These are phyloP conservation scores for Drosophila pallidifrons DNA, from an alignment of 1,140 invertebrate genomes.

Conservation along the genomic window DNA sequence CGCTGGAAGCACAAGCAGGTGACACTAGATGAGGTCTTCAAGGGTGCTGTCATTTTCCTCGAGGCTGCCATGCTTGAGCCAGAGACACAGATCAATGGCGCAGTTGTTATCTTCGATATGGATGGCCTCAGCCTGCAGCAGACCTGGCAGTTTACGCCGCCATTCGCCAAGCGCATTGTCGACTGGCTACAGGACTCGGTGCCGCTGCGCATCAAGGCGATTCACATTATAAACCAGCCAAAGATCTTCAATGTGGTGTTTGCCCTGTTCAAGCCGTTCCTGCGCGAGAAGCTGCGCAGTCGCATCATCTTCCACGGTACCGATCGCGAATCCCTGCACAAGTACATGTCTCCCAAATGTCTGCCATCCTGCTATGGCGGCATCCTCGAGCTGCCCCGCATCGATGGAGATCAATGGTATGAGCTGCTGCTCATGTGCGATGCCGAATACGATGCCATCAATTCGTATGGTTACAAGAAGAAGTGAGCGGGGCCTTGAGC, in stretches of 20 bases:
- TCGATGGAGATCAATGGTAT: conserved; percentile 90
- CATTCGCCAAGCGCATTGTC: conserved; percentile 92
- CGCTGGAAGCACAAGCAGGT: conserved; percentile 94
- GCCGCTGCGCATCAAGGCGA: conserved; percentile 92
- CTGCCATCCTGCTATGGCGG: conserved; percentile 93
- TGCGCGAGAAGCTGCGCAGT: conserved; percentile 90
- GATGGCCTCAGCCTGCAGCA: conserved; percentile 92
- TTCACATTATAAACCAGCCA: conserved; percentile 95
- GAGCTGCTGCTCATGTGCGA: conserved; percentile 90
- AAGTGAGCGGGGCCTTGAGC: conserved; percentile 54
- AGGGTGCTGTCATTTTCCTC: conserved; percentile 91
- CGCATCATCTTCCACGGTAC: conserved; percentile 94
- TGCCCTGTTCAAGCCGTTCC: conserved; percentile 93
- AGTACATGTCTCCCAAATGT: conserved; percentile 91
- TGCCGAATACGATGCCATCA: conserved; percentile 91
- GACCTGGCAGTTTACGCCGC: conserved; percentile 93
- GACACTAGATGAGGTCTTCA: conserved; percentile 92
- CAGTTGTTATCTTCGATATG: conserved; percentile 93
- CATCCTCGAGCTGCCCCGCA: conserved; percentile 87
- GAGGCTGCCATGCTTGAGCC: conserved; percentile 93
- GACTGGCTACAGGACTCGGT: conserved; percentile 93
- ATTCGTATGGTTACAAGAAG: conserved; percentile 91
- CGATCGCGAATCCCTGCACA: conserved; percentile 92
- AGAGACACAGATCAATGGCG: conserved; percentile 90
- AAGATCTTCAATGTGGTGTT: conserved; percentile 95